Conservation (phyloP, 2,113 vertebrate genomes). For the Labeo catla region DNA sequence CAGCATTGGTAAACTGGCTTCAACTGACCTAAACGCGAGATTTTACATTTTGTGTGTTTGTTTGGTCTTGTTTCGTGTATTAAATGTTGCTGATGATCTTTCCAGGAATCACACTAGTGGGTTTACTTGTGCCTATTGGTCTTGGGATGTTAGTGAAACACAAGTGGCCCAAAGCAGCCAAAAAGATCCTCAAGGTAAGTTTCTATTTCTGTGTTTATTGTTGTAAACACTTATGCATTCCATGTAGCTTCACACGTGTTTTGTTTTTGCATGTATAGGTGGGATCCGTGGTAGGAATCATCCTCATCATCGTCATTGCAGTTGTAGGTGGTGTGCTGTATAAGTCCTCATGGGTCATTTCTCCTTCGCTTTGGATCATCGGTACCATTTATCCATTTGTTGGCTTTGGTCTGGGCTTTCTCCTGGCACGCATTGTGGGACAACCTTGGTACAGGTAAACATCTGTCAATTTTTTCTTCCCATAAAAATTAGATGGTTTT, state of each 20-base stretch:
- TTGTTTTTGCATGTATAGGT: slow-evolving; percentile 71
- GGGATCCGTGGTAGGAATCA: slow-evolving; percentile 82
- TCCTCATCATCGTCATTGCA: slow-evolving; percentile 85
- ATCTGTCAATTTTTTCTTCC: neutral
- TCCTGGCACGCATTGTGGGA: slow-evolving; percentile 85
- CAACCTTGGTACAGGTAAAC: slow-evolving; percentile 89
- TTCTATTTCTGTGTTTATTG: neutral
- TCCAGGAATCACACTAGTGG: slow-evolving; percentile 85
- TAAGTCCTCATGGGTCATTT: slow-evolving; percentile 88
- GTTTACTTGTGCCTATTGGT: slow-evolving; percentile 85
- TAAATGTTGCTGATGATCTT: slow-evolving; percentile 36
- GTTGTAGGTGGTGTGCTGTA: slow-evolving; percentile 91
- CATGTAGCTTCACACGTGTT: neutral
- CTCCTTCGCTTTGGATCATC: slow-evolving; percentile 89
- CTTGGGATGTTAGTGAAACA: slow-evolving; percentile 85
- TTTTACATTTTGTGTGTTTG: neutral
- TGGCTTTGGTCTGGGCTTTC: slow-evolving; percentile 85
- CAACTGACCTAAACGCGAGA: neutral
- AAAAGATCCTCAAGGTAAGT: slow-evolving; percentile 90
- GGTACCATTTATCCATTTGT: slow-evolving; percentile 88
- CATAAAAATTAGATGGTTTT: slow-evolving; percentile 4
- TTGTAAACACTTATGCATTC: neutral
- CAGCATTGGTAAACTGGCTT: slow-evolving; percentile 84
- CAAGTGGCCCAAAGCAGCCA: slow-evolving; percentile 83
- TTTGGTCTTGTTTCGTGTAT: neutral